Base-by-base conservation (phyloP, 1,140 invertebrate genomes). In the Hyphantria cunea region DNA sequence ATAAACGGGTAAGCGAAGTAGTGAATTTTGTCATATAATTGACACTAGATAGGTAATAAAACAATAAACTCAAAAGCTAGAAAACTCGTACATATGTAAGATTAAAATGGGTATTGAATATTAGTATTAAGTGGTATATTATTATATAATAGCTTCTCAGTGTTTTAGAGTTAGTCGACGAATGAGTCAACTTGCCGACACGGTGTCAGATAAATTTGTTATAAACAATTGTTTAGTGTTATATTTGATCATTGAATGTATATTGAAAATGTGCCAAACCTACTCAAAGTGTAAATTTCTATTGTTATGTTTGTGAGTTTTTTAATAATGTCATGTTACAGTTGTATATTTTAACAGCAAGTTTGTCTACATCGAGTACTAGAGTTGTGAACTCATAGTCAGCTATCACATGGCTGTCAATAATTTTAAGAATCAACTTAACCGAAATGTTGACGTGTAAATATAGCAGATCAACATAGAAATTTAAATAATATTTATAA, bases 381-480 rank as follows among this genome's bases (percentile, higher is more conserved):
- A 81, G 77, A 69, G 77, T 78, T 82, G 68, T 32, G 67, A 82
- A 75, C 88, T 86, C 88, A 90, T 86, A 86, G 88, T 89, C 86
- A 89, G 88, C 88, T 90, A 89, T 90, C 88, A 90, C 77, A 90
- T 90, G 88, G 88, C 88, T 90, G 88, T 90, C 88, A 89, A 78
- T 90, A 90, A 87, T 88, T 89, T 81, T 90, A 90, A 90, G 88
- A 68, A 85, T 81, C 79, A 87, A 86, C 78, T 79, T 79, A 84
- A 89, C 78, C 74, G 84, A 86, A 80, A 78, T 88, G 88, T 90
- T 90, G 88, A 85, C 88, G 54, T 90, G 88, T 90, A 90, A 60
- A 90, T 90, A 90, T 90, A 90, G 80, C 53, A 64, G 88, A 83
- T 90, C 88, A 89, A 88, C 88, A 86, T 88, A 88, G 78, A 81